A percentile compares a stretch with the other conserved stretches of the same genome.
phyloP scores from a whole-genome alignment of 2,797 vertebrate species.

The Hyperoplus immaculatus region DNA sequence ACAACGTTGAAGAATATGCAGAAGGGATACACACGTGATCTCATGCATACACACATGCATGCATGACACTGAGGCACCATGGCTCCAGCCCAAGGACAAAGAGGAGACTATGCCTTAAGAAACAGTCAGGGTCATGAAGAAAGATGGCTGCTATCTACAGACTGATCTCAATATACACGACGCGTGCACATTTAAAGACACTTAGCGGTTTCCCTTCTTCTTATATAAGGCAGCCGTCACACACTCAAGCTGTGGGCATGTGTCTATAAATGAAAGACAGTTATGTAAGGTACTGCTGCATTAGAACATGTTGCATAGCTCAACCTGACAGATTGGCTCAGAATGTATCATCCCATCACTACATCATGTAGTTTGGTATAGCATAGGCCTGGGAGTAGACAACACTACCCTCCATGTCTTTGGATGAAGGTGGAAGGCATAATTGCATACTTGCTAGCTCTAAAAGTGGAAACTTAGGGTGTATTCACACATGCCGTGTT shows the following conservation, averaged over 20 bases:
- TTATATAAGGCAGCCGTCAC: conserved; percentile 61
- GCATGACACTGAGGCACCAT: conserved; percentile 8
- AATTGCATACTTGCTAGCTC: too few species aligned
- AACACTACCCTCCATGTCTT: conserved; percentile 21
- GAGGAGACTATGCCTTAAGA: conserved; percentile 12
- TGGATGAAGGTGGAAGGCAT: conserved; percentile 17
- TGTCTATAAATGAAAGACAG: conserved; percentile 70
- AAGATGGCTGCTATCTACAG: conserved; percentile 14
- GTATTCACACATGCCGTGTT: too few species aligned
- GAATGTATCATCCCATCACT: conserved; percentile 32
- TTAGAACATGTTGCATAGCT: conserved; percentile 34
- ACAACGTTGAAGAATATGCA: conserved; percentile 4
- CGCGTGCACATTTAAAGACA: conserved; percentile 18
- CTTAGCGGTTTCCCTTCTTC: conserved; percentile 14
- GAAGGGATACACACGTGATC: conserved; percentile 22
- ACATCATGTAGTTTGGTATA: background rate
- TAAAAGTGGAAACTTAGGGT: too few species aligned
- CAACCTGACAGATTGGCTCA: conserved; percentile 18
- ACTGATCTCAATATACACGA: background rate
- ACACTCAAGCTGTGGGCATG: conserved; percentile 61
- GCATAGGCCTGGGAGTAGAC: conserved; percentile 5
- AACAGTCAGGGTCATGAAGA: background rate
- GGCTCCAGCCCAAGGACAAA: conserved; percentile 31
- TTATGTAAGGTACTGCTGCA: conserved; percentile 69
- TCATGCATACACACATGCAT: conserved; percentile 29